Percentiles rank a stretch among this genome's conserved stretches.
These are phyloP conservation scores for Anguilla obscura DNA, from an alignment of 2,797 vertebrate species.

Conservation along the genomic window DNA sequence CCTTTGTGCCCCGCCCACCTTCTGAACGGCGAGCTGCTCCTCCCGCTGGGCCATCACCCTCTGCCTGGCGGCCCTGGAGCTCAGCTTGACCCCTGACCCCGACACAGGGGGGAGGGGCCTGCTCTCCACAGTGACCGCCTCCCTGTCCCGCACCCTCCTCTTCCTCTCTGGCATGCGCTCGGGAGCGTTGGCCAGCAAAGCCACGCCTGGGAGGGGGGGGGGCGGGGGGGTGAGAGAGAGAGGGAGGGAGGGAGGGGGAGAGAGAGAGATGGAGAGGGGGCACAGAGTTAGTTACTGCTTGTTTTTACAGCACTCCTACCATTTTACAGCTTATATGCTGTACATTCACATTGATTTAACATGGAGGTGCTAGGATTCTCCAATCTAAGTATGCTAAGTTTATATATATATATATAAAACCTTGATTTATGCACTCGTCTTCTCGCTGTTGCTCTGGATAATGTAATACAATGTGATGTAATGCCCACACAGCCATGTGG, in stretches of 20 bases:
- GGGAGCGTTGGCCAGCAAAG: conserved; percentile 88
- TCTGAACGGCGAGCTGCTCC: conserved; percentile 86
- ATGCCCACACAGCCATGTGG: background rate
- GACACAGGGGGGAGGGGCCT: conserved; percentile 57
- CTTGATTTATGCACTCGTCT: too few species aligned
- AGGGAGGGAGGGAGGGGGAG: background rate
- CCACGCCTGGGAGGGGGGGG: conserved; percentile 78
- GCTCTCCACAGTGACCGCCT: conserved; percentile 60
- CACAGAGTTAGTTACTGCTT: background rate
- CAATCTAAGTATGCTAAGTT: background rate
- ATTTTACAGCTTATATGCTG: background rate
- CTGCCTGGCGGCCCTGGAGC: conserved; percentile 81
- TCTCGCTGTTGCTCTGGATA: too few species aligned
- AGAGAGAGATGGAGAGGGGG: background rate
- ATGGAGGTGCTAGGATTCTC: background rate
- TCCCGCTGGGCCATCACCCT: conserved; percentile 81
- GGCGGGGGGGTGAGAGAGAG: background rate
- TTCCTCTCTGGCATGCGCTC: conserved; percentile 83
- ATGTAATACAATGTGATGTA: too few species aligned
- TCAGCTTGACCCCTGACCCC: conserved; percentile 68
- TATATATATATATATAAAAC: too few species aligned
- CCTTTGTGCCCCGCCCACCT: conserved; percentile 64
- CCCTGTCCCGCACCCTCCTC: conserved; percentile 77
- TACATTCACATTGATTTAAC: background rate
- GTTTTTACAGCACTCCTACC: background rate